These are phyloP conservation scores for Clistopyga incitator DNA, from an alignment of 2,888 invertebrate species.

Conservation along the genomic window DNA sequence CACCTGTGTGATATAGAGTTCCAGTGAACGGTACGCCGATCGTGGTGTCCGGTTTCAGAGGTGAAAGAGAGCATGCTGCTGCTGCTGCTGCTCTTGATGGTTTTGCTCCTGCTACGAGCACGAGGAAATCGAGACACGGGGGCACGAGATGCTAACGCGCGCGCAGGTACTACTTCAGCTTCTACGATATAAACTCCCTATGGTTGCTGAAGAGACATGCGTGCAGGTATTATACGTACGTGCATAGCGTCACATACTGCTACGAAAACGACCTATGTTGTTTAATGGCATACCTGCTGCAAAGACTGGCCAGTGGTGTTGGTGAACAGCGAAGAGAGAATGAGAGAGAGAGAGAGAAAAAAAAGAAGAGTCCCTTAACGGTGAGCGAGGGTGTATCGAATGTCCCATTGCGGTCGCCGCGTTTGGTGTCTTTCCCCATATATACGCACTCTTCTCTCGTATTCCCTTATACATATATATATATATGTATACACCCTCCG, in stretches of 20 bases:
- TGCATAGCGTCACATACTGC: neutral
- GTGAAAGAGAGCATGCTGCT: conserved; percentile 62
- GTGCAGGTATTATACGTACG: conserved; percentile 14
- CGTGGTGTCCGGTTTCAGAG: conserved; percentile 80
- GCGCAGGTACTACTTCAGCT: conserved; percentile 54
- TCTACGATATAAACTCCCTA: neutral
- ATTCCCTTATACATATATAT: conserved; percentile 9
- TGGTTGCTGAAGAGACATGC: neutral
- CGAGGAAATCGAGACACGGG: conserved; percentile 42
- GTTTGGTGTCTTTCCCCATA: conserved; percentile 75
- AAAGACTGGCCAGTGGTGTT: conserved; percentile 38
- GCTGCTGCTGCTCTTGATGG: conserved; percentile 56
- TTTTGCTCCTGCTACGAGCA: conserved; percentile 56
- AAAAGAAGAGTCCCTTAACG: conserved; percentile 63
- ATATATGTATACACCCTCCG: neutral
- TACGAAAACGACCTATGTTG: conserved; percentile 50
- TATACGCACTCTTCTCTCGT: conserved; percentile 26
- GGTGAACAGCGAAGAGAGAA: conserved; percentile 56
- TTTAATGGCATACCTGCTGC: conserved; percentile 38
- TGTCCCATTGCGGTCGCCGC: conserved; percentile 81
- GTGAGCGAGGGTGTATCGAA: conserved; percentile 82
- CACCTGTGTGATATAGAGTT: conserved; percentile 83
- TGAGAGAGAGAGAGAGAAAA: conserved; percentile 53
- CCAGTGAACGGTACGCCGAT: conserved; percentile 77
- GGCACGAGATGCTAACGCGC: conserved; percentile 40